Evolutionary conservation across 2,888 invertebrate species (phyloP), one percentile per base, ranked within the genome.

Genomic region (Epinotia nisella): DNA sequence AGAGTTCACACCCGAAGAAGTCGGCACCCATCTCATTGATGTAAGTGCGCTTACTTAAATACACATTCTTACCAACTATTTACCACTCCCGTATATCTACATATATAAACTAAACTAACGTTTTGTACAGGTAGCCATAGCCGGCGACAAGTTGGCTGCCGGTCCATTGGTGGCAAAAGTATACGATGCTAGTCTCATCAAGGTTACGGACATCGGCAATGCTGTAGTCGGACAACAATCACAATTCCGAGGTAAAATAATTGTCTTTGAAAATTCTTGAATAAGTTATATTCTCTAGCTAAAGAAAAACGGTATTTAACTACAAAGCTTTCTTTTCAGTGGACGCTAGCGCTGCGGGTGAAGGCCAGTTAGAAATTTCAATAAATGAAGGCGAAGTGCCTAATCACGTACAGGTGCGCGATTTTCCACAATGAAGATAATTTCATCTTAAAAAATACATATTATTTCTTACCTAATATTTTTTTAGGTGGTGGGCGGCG

Each of bases 351-450:
- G 98, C 98, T 85, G 99, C 99, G 67, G 99, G 99, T 55, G 99
- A 99, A 94, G 99, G 99, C 65, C 99, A 99, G 93, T 94, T 99
- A 83, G 99, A 99, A 95, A 99, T 99, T 85, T 99, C 99, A 82
- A 99, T 99, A 87, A 99, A 99, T 90, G 98, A 99, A 93, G 99
- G 99, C 79, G 98, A 99, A 94, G 98, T 99, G 76, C 99, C 99
- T 62, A 99, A 99, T 94, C 98, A 99, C 90, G 99, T 99, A 29
- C 97, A 97, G 94, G 94, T 94, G 84, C 76, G 71, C 55, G 64
- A 65, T 70, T 60, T 73, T 76, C 59, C 65, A 4, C 1, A 45
- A 45, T 49, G 11, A 41, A 13, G n/a, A 21, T 41, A 21, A 41
- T 19, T 11, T 15, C 21, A 21, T 9, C 7, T 4, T 3, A 39